A percentile compares a stretch with the other conserved stretches of the same genome.
Evolutionary conservation across 64 coral and sea anemone genomes (phyloP).

Genomic region (Anthopleura sola): DNA sequence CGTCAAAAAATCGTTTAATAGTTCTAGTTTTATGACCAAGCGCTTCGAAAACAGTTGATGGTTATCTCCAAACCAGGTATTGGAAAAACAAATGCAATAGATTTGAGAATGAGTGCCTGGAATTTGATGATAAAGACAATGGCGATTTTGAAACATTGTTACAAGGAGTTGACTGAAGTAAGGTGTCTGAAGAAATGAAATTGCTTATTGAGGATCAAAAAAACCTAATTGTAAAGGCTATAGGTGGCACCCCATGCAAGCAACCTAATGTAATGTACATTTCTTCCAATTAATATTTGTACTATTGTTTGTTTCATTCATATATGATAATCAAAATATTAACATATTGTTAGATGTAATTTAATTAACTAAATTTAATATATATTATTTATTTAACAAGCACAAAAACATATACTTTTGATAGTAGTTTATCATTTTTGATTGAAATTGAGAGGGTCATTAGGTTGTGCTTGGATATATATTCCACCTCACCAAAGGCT

Average conservation of each 20-base stretch:
- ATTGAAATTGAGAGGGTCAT: too few species aligned
- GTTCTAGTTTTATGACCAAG: too few species aligned
- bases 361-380: too few species aligned
- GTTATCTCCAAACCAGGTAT: too few species aligned
- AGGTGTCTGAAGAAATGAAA: constrained; percentile 16
- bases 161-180: background rate
- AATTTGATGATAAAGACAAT: background rate
- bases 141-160: constrained; percentile 9
- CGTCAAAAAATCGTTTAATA: too few species aligned
- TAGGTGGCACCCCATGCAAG: constrained; percentile 12
- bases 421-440: too few species aligned
- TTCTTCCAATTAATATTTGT: background rate
- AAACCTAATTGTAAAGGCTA: constrained; percentile 12
- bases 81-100: background rate
- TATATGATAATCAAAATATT: too few species aligned
- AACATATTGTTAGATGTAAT: too few species aligned
- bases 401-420: too few species aligned
- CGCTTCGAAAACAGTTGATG: too few species aligned
- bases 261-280: background rate
- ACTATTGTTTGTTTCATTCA: too few species aligned
- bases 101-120: background rate
- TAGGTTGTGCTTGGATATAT: constrained; percentile 15
- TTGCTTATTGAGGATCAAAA: constrained; percentile 1
- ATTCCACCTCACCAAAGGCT: constrained; percentile 19
- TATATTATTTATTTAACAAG: too few species aligned